Evolutionary conservation across 2,797 vertebrate species (phyloP).

Genomic region (Clarias laeviceps): DNA sequence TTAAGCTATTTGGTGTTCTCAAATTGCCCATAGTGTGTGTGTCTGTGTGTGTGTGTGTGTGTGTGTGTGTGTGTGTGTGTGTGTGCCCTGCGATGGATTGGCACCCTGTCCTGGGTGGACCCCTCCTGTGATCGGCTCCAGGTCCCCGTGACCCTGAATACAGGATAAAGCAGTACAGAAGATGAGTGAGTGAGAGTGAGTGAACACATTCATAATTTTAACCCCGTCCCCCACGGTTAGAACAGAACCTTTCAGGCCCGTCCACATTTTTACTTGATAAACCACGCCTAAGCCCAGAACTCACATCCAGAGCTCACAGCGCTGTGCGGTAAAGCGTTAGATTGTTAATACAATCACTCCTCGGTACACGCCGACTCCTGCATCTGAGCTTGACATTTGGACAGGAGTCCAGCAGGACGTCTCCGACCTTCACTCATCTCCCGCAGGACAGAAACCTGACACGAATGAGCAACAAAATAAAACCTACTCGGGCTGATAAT

Average conservation of each 20-base stretch:
- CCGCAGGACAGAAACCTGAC: constrained; percentile 11
- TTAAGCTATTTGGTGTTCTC: too few species aligned
- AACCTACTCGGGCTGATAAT: background rate
- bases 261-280: background rate
- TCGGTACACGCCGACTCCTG: background rate
- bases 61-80: too few species aligned
- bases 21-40: too few species aligned
- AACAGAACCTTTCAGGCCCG: background rate
- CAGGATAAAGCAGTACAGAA: too few species aligned
- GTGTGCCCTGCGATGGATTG: too few species aligned
- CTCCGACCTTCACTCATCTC: constrained; percentile 17
- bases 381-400: constrained; percentile 23
- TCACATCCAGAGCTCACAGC: too few species aligned
- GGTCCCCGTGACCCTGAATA: too few species aligned
- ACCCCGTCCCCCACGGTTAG: background rate
- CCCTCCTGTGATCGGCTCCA: too few species aligned
- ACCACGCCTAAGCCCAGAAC: too few species aligned
- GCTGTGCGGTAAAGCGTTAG: background rate
- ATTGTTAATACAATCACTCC: background rate
- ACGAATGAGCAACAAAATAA: background rate
- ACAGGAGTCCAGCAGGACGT: constrained; percentile 26
- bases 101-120: too few species aligned
- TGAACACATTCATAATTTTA: background rate
- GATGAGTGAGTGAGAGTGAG: too few species aligned
- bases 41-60: too few species aligned